Evolutionary conservation across 2,888 invertebrate species (phyloP), one percentile per base, ranked within the genome.

Genomic region (Asteroscopus sphinx): DNA sequence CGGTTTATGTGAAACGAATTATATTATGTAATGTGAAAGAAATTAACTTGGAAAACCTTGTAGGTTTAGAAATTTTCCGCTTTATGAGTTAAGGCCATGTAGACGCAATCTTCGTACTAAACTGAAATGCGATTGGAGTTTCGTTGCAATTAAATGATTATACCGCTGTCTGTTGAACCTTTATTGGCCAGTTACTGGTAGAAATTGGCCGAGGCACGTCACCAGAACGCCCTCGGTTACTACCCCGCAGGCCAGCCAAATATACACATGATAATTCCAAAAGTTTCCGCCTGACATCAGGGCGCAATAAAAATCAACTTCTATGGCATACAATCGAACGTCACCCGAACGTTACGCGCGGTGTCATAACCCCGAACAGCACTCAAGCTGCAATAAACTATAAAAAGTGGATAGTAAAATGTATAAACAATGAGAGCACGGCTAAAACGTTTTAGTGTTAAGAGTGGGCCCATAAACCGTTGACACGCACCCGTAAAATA

Each of bases 401-500:
- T 92, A 92, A 92, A 92, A 92, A 92, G 88, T 86, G 87, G 90
- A 91, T 91, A 92, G 91, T 92, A 92, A 93, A 93, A 92, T 90
- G 90, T 91, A 93, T 92, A 93, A 93, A 93, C 93, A 93, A 93
- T 92, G 92, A 91, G 92, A 92, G 90, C 87, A 89, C 83, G 90
- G 87, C 90, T 89, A 90, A 93, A 93, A 92, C 93, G 93, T 91
- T 93, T 94, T 92, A 94, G 93, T 92, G 93, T 92, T 91, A 90
- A 92, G 92, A 93, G 93, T 92, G 90, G 90, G 88, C 85, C 88
- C 92, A 92, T 93, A 93, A 93, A 93, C 88, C 88, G 91, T 89
- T 88, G 93, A 92, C 93, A 94, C 93, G 92, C 93, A 93, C 92
- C 88, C 88, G 90, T 94, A 91, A 93, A 93, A 92, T 93, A 93